Percentiles rank a stretch among this genome's conserved stretches.
These are phyloP conservation scores for Punctoribates punctum DNA, from an alignment of 2,888 invertebrate genomes.

Conservation along the genomic window DNA sequence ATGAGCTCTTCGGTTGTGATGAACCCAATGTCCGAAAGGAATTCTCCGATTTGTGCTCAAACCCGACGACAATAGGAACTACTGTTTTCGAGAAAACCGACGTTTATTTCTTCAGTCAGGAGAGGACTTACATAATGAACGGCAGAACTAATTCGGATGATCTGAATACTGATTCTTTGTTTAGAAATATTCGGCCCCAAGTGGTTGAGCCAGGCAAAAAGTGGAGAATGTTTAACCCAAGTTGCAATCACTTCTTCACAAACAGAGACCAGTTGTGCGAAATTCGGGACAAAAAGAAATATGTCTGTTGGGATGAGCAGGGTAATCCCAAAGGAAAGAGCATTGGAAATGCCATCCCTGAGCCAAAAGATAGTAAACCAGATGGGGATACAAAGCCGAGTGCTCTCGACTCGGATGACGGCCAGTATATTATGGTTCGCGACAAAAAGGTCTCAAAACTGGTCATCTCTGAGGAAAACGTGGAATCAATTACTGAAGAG, in stretches of 20 bases:
- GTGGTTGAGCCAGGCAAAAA: neutral
- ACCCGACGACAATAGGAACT: slow-evolving; percentile 11
- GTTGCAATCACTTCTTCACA: neutral
- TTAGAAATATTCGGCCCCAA: neutral
- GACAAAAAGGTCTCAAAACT: neutral
- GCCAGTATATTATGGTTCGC: neutral
- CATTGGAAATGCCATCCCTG: neutral
- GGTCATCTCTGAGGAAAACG: neutral
- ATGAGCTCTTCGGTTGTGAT: slow-evolving; percentile 4
- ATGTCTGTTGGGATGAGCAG: neutral
- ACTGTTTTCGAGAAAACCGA: slow-evolving; percentile 5
- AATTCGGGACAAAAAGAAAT: neutral
- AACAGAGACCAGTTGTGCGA: neutral
- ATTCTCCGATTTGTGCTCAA: neutral
- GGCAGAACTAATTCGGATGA: neutral
- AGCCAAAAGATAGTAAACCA: neutral
- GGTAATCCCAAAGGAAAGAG: neutral
- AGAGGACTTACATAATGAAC: slow-evolving; percentile 2
- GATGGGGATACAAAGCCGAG: neutral
- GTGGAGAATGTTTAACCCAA: slow-evolving; percentile 8
- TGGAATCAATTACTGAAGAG: no score
- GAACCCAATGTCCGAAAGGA: neutral
- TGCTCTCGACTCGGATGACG: neutral
- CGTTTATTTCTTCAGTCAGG: slow-evolving; percentile 9
- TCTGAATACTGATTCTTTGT: neutral